phyloP scores from a whole-genome alignment of 2,888 invertebrate species.

The Plusia festucae region DNA sequence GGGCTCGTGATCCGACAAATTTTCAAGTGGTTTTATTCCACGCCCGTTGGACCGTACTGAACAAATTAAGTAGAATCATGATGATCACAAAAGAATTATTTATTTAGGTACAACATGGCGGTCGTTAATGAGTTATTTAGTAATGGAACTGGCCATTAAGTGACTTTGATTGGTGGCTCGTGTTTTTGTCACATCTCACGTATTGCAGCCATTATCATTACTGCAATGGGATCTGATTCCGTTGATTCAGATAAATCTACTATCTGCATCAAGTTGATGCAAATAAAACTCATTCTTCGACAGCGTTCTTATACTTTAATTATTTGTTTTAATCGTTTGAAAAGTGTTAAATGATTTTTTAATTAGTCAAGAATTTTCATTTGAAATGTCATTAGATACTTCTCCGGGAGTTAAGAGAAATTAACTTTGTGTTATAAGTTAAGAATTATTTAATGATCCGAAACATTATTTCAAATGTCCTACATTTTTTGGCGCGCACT shows the following conservation, averaged over 20 bases:
- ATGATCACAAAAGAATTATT: conserved; percentile 41
- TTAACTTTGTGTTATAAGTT: conserved; percentile 26
- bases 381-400: conserved; percentile 37
- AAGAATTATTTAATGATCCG: conserved; percentile 10
- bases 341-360: conserved; percentile 14
- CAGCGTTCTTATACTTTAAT: conserved; percentile 25
- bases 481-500: neutral
- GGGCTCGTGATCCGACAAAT: conserved; percentile 36
- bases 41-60: conserved; percentile 27
- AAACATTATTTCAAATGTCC: neutral
- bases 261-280: conserved; percentile 19
- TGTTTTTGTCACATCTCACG: conserved; percentile 23
- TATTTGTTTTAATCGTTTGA: conserved; percentile 8
- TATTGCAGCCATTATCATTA: conserved; percentile 8
- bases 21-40: conserved; percentile 38
- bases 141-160: conserved; percentile 48
- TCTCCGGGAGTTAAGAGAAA: conserved; percentile 29
- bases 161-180: conserved; percentile 24
- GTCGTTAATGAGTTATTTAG: conserved; percentile 44
- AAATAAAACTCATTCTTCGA: conserved; percentile 26
- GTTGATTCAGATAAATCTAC: conserved; percentile 22
- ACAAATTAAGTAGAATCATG: conserved; percentile 40
- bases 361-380: conserved; percentile 38
- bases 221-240: conserved; percentile 15
- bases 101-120: conserved; percentile 45